A percentile compares a stretch with the other conserved stretches of the same genome.
phyloP scores from a whole-genome alignment of 1,140 invertebrate species.

The Drosophila nigromelanica region DNA sequence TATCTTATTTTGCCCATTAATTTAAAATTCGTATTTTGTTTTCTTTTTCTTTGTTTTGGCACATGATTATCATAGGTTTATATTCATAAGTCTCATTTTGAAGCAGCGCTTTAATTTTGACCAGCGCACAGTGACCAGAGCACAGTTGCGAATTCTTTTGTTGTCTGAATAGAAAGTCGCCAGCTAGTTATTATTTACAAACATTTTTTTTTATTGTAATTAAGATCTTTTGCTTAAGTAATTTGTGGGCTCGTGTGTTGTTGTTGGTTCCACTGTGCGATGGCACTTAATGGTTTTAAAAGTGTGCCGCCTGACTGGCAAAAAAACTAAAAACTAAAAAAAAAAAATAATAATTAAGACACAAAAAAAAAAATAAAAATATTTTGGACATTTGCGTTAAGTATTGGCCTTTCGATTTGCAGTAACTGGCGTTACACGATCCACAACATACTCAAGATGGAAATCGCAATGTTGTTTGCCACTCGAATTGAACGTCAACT shows the following conservation, averaged over 20 bases:
- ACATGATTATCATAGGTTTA: background rate
- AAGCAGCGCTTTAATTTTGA: background rate
- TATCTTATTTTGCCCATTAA: conserved; percentile 13
- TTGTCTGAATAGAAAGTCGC: background rate
- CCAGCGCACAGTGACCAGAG: conserved; percentile 11
- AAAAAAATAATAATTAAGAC: background rate
- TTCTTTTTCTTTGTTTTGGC: background rate
- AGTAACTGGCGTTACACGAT: conserved; percentile 26
- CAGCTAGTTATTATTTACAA: background rate
- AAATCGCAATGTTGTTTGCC: background rate
- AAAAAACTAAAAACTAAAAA: background rate
- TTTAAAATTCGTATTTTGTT: conserved; percentile 19
- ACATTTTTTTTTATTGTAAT: background rate
- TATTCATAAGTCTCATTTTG: background rate
- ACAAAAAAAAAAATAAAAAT: background rate
- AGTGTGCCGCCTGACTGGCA: conserved; percentile 22
- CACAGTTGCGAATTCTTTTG: background rate
- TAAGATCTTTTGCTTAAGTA: background rate
- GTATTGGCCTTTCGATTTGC: conserved; percentile 12
- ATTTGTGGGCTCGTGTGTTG: background rate
- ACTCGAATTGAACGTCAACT: background rate
- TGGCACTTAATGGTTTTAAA: background rate
- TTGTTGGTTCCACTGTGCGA: conserved; percentile 22
- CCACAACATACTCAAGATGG: conserved; percentile 1
- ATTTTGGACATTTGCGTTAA: conserved; percentile 20